A percentile compares a stretch with the other conserved stretches of the same genome.
Conservation (phyloP, 2,797 vertebrate genomes). For the Anableps anableps region DNA sequence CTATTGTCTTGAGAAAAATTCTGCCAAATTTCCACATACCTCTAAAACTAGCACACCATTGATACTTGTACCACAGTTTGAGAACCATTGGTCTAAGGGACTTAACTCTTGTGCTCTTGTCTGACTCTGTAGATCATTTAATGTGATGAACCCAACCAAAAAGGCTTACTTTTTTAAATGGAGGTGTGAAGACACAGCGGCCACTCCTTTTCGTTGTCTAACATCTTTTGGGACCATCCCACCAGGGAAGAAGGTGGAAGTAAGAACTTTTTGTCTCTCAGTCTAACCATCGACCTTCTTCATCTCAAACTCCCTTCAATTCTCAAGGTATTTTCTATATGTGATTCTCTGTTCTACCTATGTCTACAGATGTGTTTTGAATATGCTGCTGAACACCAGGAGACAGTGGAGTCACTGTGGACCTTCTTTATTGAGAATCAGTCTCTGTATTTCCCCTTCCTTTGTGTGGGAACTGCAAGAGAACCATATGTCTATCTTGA, state of each 20-base stretch:
- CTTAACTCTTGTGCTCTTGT: not conserved
- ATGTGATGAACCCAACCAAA: constrained; percentile 87
- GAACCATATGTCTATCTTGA: constrained; percentile 86
- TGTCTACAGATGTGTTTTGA: constrained; percentile 84
- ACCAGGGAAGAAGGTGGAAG: constrained; percentile 87
- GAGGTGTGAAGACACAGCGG: constrained; percentile 80
- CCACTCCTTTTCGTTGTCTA: constrained; percentile 83
- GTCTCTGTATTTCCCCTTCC: constrained; percentile 84
- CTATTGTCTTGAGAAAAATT: not conserved
- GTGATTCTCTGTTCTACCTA: constrained; percentile 7
- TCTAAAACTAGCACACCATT: not conserved
- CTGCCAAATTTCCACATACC: not conserved
- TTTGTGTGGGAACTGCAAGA: constrained; percentile 84
- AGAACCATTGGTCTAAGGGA: not conserved
- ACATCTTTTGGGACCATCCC: constrained; percentile 79
- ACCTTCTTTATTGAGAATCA: constrained; percentile 84
- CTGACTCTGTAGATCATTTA: constrained; percentile 81
- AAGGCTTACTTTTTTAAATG: constrained; percentile 85
- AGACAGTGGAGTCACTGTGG: constrained; percentile 88
- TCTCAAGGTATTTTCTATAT: not conserved
- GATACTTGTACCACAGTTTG: not conserved
- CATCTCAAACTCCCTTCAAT: not conserved
- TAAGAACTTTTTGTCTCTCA: constrained; percentile 55
- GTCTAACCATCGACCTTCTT: not conserved
- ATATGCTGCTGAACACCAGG: constrained; percentile 80